Evolutionary conservation across 1,140 invertebrate species (phyloP), one percentile per base, ranked within the genome.

Genomic region (Eciton burchellii): DNA sequence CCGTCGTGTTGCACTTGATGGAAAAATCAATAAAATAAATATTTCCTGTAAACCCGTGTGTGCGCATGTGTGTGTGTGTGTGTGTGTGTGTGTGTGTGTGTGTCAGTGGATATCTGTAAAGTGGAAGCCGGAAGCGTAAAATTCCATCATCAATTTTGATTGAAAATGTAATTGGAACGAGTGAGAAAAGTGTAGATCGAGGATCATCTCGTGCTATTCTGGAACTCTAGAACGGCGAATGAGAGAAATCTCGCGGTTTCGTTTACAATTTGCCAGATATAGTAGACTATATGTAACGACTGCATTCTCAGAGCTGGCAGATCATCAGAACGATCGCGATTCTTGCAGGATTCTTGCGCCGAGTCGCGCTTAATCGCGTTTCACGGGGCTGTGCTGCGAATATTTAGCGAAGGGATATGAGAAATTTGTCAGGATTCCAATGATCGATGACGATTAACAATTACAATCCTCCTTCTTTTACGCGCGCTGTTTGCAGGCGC

Each of bases 81-180:
- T n/a, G n/a, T n/a, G n/a, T n/a, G n/a, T n/a, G n/a, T n/a, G n/a
- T n/a, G n/a, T n/a, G n/a, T n/a, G n/a, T 35, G 35, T 35, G 2
- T 35, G 6, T 35, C 6, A 35, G 6, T 35, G 6, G 35, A 6
- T 6, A 35, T 35, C 35, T 35, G 35, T 35, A 35, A 35, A 35
- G 6, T 35, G 6, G 6, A 35, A 6, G 6, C 35, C 6, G 6
- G 35, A 35, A 35, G 6, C 35, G 6, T 35, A 35, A 35, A 35
- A 35, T 26, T 54, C 56, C 43, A 45, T 57, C 49, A 47, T 19
- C 57, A 56, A 21, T 19, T 56, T 70, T 45, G 26, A 79, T 70
- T 79, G 35, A 45, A 79, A 79, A 79, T 79, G 56, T 70, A 70
- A 70, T 70, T 70, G 49, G 54, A 79, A 56, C 74, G 12, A 65